phyloP scores from a whole-genome alignment of 2,888 invertebrate genomes.

The Hypena proboscidalis region DNA sequence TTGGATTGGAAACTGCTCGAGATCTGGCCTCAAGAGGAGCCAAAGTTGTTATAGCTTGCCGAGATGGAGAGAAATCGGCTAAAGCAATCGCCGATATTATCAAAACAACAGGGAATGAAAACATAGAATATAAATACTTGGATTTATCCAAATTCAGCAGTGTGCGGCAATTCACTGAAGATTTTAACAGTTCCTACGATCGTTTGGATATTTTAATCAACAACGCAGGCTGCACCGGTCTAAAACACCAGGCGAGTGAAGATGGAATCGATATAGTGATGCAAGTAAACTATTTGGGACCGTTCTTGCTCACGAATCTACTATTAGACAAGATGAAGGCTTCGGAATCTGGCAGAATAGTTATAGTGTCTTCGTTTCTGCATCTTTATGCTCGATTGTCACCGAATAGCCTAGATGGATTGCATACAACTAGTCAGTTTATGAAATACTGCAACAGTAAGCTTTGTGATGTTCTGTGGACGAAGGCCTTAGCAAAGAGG shows the following conservation, averaged over 20 bases:
- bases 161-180: conserved; percentile 85
- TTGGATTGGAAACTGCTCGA: conserved; percentile 90
- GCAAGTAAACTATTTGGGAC: conserved; percentile 89
- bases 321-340: conserved; percentile 77
- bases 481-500: conserved; percentile 67
- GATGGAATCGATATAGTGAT: conserved; percentile 87
- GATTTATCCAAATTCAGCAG: conserved; percentile 81
- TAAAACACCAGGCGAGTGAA: conserved; percentile 70
- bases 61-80: conserved; percentile 89
- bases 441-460: conserved; percentile 78
- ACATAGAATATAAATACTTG: conserved; percentile 85
- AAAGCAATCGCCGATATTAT: conserved; percentile 88
- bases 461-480: conserved; percentile 69
- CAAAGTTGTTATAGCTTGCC: conserved; percentile 90
- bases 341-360: conserved; percentile 72
- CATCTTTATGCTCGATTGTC: conserved; percentile 69
- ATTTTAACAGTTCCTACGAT: conserved; percentile 78
- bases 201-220: conserved; percentile 87
- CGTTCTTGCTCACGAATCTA: conserved; percentile 89
- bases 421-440: conserved; percentile 49
- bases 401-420: conserved; percentile 58
- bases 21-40: conserved; percentile 90
- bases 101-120: conserved; percentile 88
- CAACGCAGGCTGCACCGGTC: conserved; percentile 85
- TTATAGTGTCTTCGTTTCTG: conserved; percentile 70